phyloP scores from a whole-genome alignment of 2,797 vertebrate species.

The Heterohyrax brucei region DNA sequence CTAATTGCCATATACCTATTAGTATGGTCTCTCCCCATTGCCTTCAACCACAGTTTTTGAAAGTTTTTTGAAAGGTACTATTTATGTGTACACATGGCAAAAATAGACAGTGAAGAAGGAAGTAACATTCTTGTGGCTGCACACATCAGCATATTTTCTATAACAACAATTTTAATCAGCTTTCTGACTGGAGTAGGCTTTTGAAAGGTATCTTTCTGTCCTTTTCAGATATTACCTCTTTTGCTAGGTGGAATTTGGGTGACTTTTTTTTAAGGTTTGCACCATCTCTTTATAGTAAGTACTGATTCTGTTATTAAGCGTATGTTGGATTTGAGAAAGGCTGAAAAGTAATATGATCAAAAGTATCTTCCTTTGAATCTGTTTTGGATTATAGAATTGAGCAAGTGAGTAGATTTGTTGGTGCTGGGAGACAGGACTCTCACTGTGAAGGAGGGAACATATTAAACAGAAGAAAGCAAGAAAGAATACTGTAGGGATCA shows the following conservation, averaged over 20 bases:
- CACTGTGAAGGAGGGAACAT: neutral
- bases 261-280: neutral
- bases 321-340: neutral
- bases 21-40: neutral
- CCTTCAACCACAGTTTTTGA: neutral
- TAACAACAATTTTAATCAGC: neutral
- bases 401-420: neutral
- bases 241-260: neutral
- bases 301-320: neutral
- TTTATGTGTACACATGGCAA: neutral
- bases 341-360: neutral
- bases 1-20: neutral
- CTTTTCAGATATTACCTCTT: neutral
- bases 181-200: neutral
- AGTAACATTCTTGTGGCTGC: neutral
- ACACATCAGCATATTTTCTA: neutral
- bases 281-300: neutral
- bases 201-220: neutral
- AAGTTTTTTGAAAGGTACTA: neutral
- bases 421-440: neutral
- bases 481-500: neutral
- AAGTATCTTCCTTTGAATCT: neutral
- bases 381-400: neutral
- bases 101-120: neutral
- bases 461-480: neutral